Conservation (phyloP, 2,888 invertebrate genomes). For the Vandiemenella viatica region DNA sequence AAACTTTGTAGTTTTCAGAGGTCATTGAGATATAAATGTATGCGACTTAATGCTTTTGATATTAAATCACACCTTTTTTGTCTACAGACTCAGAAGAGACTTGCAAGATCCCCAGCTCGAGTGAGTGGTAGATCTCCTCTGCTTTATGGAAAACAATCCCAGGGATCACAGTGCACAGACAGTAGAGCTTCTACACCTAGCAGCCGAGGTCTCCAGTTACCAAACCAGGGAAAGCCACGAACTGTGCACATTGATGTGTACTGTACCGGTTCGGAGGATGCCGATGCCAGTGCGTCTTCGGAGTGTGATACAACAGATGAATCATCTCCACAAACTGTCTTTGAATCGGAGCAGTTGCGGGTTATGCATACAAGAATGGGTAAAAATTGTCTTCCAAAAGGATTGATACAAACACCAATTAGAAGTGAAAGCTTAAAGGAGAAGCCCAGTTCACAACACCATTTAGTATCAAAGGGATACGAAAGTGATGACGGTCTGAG, state of each 20-base stretch:
- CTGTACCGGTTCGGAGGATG: conserved; percentile 47
- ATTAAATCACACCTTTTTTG: neutral
- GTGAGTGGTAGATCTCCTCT: conserved; percentile 19
- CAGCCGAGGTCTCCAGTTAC: neutral
- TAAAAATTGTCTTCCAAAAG: conserved; percentile 32
- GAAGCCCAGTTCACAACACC: neutral
- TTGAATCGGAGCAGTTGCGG: conserved; percentile 42
- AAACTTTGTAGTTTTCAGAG: no score
- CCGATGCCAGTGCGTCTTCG: conserved; percentile 24
- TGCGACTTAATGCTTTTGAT: neutral
- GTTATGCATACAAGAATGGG: conserved; percentile 40
- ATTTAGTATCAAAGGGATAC: conserved; percentile 6
- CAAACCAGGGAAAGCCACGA: conserved; percentile 36
- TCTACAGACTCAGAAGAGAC: conserved; percentile 14
- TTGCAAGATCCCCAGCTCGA: conserved; percentile 22
- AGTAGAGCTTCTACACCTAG: conserved; percentile 8
- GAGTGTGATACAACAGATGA: conserved; percentile 22
- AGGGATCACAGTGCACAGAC: conserved; percentile 15
- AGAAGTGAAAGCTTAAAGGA: conserved; percentile 12
- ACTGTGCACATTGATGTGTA: conserved; percentile 63
- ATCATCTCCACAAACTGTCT: conserved; percentile 46
- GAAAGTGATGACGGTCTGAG: conserved; percentile 28
- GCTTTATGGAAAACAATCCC: conserved; percentile 22
- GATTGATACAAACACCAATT: conserved; percentile 1
- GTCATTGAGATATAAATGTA: no score